Percentiles rank a stretch among this genome's conserved stretches.
Evolutionary conservation across 2,797 vertebrate species (phyloP).

Genomic region (Oreonectes daqikongensis): DNA sequence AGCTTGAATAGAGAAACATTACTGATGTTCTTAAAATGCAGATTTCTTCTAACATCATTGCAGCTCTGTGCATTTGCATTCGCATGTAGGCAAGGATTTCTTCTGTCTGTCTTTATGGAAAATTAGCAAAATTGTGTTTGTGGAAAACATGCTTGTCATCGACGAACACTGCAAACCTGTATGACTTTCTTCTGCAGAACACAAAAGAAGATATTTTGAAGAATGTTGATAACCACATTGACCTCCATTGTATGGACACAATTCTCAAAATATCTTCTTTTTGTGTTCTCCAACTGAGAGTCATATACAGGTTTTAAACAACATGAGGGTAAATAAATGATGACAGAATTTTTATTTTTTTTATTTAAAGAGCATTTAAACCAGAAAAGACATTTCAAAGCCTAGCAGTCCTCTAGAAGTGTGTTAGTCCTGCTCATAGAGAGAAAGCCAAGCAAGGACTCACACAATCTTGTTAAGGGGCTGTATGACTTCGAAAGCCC

Average conservation of each 20-base stretch:
- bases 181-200: no score
- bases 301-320: no score
- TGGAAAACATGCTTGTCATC: conserved; percentile 51
- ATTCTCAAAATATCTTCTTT: no score
- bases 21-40: neutral
- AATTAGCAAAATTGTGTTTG: conserved; percentile 41
- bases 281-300: no score
- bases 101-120: conserved; percentile 17
- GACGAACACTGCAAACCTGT: neutral
- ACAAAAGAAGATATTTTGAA: no score
- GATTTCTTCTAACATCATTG: conserved; percentile 15
- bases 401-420: conserved; percentile 47
- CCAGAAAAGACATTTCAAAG: neutral
- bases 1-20: neutral
- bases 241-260: no score
- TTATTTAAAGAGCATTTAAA: no score
- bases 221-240: no score
- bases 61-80: neutral
- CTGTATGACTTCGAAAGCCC: conserved; percentile 58
- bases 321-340: no score
- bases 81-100: conserved; percentile 24
- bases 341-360: no score
- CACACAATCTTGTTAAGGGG: conserved; percentile 22
- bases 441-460: conserved; percentile 5
- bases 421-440: conserved; percentile 32